Evolutionary conservation across 92 coral and sea anemone genomes (phyloP).

Genomic region (Actinostola sp.): DNA sequence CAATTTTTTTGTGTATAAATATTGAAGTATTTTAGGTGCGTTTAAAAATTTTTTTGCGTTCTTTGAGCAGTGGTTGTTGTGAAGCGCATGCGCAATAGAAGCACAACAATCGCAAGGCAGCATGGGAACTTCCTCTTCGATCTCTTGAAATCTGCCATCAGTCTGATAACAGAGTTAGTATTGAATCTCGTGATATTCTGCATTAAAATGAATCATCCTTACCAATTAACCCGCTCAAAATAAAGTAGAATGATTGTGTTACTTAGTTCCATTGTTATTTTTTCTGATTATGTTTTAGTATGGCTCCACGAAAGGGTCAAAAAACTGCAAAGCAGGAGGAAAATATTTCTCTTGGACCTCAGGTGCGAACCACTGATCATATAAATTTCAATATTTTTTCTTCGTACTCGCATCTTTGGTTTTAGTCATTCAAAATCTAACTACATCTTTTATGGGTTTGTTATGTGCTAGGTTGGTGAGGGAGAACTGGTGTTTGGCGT

Average conservation of each 20-base stretch:
- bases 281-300: slow-evolving; percentile 52
- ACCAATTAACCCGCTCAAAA: neutral
- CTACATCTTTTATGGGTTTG: neutral
- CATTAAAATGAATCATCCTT: slow-evolving; percentile 17
- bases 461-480: slow-evolving; percentile 71
- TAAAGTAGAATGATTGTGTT: slow-evolving; percentile 14
- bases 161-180: slow-evolving; percentile 30
- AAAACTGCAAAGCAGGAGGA: slow-evolving; percentile 81
- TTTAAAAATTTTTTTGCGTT: neutral
- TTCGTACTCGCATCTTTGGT: neutral
- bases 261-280: slow-evolving; percentile 42
- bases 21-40: neutral
- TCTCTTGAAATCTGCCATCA: slow-evolving; percentile 60
- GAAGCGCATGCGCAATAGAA: slow-evolving; percentile 42
- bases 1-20: neutral
- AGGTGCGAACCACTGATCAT: slow-evolving; percentile 60
- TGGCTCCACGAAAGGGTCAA: slow-evolving; percentile 99
- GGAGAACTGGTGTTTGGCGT: slow-evolving; percentile 98
- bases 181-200: slow-evolving; percentile 39
- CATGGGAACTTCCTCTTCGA: slow-evolving; percentile 76
- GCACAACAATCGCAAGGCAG: slow-evolving; percentile 58
- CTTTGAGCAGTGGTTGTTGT: slow-evolving; percentile 13
- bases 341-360: slow-evolving; percentile 96
- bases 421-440: neutral
- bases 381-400: neutral